Percentiles rank a stretch among this genome's conserved stretches.
These are phyloP conservation scores for Otis tarda DNA, from an alignment of 2,113 vertebrate genomes.

Conservation along the genomic window DNA sequence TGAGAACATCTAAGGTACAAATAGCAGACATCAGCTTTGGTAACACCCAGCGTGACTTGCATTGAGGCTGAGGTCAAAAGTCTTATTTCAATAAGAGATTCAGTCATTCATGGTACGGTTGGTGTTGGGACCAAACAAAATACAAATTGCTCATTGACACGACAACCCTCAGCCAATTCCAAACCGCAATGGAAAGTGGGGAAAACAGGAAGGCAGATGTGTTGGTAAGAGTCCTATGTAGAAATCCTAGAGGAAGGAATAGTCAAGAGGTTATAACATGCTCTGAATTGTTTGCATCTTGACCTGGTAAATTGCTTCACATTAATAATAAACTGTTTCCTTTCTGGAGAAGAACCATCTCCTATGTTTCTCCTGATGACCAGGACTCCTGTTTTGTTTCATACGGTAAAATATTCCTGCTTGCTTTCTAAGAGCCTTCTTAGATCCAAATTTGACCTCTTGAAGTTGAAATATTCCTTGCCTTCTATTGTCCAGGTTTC, in stretches of 20 bases:
- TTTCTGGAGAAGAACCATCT: neutral
- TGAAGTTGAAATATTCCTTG: neutral
- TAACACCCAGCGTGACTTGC: neutral
- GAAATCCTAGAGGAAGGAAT: neutral
- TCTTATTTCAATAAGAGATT: neutral
- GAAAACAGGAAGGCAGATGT: neutral
- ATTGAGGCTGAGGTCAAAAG: neutral
- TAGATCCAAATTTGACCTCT: neutral
- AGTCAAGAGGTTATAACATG: neutral
- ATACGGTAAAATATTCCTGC: neutral
- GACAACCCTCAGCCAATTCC: neutral
- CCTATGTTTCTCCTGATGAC: neutral
- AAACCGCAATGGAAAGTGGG: neutral
- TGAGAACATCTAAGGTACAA: neutral
- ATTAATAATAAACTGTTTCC: neutral
- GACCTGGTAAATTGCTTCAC: neutral
- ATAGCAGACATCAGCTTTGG: neutral
- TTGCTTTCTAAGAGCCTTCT: accelerated
- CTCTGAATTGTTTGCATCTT: neutral
- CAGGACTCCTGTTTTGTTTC: neutral
- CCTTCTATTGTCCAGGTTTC: neutral
- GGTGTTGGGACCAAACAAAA: neutral
- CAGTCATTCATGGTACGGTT: neutral
- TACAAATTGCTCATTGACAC: neutral
- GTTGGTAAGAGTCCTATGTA: neutral